Evolutionary conservation across 1,140 invertebrate species (phyloP).

Genomic region (Carposina sasakii): DNA sequence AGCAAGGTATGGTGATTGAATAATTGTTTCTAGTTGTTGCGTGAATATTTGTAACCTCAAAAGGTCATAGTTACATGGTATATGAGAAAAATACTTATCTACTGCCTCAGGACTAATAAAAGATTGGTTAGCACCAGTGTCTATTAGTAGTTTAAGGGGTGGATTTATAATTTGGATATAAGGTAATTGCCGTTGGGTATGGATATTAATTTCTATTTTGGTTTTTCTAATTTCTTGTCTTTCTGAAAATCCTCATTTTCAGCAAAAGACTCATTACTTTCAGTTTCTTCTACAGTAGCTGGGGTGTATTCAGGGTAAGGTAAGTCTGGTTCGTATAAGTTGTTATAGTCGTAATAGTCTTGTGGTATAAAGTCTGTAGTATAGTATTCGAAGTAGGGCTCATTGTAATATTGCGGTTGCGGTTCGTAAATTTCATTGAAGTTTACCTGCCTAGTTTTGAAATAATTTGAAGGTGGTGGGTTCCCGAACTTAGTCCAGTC

Average conservation of each 20-base stretch:
- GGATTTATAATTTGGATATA: background rate
- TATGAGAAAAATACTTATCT: background rate
- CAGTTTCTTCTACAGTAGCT: too few species aligned
- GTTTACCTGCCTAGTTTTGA: background rate
- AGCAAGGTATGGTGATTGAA: background rate
- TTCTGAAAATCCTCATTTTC: background rate
- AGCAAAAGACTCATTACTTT: too few species aligned
- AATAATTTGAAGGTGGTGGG: background rate
- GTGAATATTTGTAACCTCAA: background rate
- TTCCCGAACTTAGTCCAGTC: constrained; percentile 1
- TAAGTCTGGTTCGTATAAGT: too few species aligned
- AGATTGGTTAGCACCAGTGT: constrained; percentile 3
- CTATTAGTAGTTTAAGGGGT: constrained; percentile 1
- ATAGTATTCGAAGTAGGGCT: too few species aligned
- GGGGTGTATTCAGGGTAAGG: too few species aligned
- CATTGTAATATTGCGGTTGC: too few species aligned
- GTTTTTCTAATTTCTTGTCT: background rate
- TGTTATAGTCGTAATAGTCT: too few species aligned
- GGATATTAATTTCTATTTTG: constrained; percentile 3
- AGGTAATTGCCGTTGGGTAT: background rate
- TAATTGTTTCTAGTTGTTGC: background rate
- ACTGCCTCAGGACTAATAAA: background rate
- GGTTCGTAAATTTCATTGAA: background rate
- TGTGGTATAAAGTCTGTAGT: too few species aligned
- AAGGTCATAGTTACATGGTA: background rate